A percentile compares a stretch with the other conserved stretches of the same genome.
Evolutionary conservation across 1,140 invertebrate species (phyloP).

Genomic region (Lineus longissimus): DNA sequence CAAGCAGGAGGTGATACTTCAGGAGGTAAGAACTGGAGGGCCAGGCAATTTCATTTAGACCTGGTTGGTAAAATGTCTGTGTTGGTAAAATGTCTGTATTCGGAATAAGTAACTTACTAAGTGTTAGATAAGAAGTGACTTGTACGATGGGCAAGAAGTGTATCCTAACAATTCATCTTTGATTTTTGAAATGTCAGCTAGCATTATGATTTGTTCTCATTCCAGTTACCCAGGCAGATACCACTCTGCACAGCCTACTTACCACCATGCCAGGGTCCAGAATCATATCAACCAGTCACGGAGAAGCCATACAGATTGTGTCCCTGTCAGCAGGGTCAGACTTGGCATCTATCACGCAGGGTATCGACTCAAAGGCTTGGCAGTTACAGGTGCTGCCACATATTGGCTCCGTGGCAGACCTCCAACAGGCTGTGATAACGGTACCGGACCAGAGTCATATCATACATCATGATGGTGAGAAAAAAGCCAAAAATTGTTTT

Average conservation of each 20-base stretch:
- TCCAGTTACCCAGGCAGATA: neutral
- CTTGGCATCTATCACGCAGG: neutral
- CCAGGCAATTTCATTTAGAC: too few relatives aligned
- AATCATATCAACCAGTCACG: neutral
- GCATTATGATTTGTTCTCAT: neutral
- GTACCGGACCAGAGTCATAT: conserved; percentile 15
- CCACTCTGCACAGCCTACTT: neutral
- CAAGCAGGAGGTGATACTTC: too few relatives aligned
- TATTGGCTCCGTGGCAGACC: conserved; percentile 22
- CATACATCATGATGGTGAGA: conserved; percentile 18
- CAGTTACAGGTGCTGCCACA: conserved; percentile 35
- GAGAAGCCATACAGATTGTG: conserved; percentile 4
- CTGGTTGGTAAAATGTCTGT: too few relatives aligned
- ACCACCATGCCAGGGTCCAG: neutral
- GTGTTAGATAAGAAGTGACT: too few relatives aligned
- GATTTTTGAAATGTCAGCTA: neutral
- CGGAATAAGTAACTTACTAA: too few relatives aligned
- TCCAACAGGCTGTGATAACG: neutral
- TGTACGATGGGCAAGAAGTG: too few relatives aligned
- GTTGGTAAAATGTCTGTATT: too few relatives aligned
- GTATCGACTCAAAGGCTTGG: neutral
- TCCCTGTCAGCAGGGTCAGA: neutral
- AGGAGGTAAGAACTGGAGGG: too few relatives aligned
- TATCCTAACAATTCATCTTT: neutral
- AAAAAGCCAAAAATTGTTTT: conserved; percentile 3